These are phyloP conservation scores for Neelides sp. DNA, from an alignment of 1,140 invertebrate genomes.

Conservation along the genomic window DNA sequence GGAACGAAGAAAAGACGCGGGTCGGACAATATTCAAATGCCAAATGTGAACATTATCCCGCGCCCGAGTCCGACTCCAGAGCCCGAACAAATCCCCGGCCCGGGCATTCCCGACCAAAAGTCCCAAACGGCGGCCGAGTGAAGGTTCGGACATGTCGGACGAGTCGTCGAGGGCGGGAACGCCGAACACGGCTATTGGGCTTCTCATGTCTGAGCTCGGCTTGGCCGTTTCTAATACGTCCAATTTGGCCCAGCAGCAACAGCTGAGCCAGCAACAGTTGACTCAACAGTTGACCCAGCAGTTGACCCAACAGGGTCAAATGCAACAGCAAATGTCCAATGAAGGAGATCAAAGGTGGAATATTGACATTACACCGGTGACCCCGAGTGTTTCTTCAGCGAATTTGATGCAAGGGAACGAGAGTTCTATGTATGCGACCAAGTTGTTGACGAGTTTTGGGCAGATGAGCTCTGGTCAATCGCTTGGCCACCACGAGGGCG, in stretches of 20 bases:
- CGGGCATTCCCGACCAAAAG: conserved; percentile 6
- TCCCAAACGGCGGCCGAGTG: conserved; percentile 18
- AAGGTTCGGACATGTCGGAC: conserved; percentile 23
- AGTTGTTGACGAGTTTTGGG: too few species aligned
- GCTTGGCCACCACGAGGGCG: too few species aligned
- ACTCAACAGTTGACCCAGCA: conserved; percentile 2
- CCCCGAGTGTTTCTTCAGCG: too few species aligned
- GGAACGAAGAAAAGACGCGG: conserved; percentile 12
- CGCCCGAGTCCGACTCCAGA: conserved; percentile 19
- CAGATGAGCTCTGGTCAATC: too few species aligned
- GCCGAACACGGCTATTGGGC: conserved; percentile 10
- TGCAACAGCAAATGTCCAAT: not conserved
- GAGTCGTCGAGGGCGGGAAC: conserved; percentile 8
- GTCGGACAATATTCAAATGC: not conserved
- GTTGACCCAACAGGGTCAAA: conserved; percentile 2
- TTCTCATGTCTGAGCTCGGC: conserved; percentile 17
- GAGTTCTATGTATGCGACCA: too few species aligned
- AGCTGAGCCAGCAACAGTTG: conserved; percentile 2
- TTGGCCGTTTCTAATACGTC: conserved; percentile 11
- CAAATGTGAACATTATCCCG: conserved; percentile 12
- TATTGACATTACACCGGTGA: conserved; percentile 29
- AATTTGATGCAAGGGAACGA: too few species aligned
- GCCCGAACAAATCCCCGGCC: conserved; percentile 17
- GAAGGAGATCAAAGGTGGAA: conserved; percentile 22
- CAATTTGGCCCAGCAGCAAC: not conserved